Evolutionary conservation across 1,140 invertebrate species (phyloP).

Genomic region (Melipona quadrifasciata): DNA sequence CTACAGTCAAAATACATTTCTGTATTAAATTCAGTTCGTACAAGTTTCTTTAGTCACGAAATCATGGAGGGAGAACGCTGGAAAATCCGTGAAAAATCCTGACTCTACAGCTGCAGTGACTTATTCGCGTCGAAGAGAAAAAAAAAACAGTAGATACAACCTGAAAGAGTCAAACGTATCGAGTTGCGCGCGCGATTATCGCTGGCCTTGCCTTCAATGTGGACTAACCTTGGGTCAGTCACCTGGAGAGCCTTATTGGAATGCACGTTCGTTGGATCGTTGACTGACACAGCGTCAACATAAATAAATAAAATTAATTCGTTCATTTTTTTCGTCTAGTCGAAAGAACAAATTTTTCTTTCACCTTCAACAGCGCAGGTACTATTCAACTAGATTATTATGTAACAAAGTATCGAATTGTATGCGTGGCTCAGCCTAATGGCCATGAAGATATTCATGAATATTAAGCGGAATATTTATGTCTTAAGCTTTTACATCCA

Average conservation of each 20-base stretch:
- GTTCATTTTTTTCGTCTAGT: not conserved
- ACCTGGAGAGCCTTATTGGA: slow-evolving; percentile 43
- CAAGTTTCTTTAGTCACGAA: no score
- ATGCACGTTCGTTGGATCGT: slow-evolving; percentile 2
- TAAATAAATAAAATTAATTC: slow-evolving; percentile 38
- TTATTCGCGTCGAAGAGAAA: not conserved
- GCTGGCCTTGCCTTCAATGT: slow-evolving; percentile 39
- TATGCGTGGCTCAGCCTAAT: not conserved
- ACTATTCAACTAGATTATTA: slow-evolving; percentile 7
- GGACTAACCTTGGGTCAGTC: slow-evolving; percentile 48
- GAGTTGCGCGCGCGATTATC: slow-evolving; percentile 31
- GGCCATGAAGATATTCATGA: slow-evolving; percentile 6
- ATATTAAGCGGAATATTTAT: slow-evolving; percentile 23
- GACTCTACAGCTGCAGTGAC: not conserved
- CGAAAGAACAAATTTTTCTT: not conserved
- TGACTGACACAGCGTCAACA: not conserved
- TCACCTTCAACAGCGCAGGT: no score
- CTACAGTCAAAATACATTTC: no score
- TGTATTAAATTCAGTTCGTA: no score
- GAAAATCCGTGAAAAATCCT: not conserved
- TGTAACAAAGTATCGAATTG: slow-evolving; percentile 19
- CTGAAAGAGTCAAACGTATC: slow-evolving; percentile 16
- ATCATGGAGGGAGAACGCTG: not conserved
- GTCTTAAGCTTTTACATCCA: not conserved
- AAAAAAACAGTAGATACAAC: slow-evolving; percentile 6